Evolutionary conservation across 1,140 invertebrate genomes (phyloP).

Genomic region (Ceratoteleas bidentatus): DNA sequence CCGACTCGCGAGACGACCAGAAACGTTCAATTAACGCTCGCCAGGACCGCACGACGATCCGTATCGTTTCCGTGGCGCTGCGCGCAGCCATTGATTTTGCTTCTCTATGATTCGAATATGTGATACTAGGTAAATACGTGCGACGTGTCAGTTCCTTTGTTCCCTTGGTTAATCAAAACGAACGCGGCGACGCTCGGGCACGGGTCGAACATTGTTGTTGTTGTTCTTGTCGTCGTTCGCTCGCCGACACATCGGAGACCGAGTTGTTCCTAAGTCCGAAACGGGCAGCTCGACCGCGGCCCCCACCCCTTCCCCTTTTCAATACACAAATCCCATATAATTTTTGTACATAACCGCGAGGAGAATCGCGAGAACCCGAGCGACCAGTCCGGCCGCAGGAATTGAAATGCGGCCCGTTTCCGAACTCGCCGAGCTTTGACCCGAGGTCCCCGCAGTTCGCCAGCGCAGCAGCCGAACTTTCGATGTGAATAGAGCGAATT

Average conservation of each 20-base stretch:
- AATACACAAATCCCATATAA: slow-evolving; percentile 1
- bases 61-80: slow-evolving; percentile 36
- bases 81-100: slow-evolving; percentile 32
- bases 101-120: slow-evolving; percentile 54
- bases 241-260: slow-evolving; percentile 10
- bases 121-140: slow-evolving; percentile 58
- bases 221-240: slow-evolving; percentile 16
- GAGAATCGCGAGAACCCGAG: background rate
- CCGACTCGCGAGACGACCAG: slow-evolving; percentile 25
- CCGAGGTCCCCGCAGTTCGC: slow-evolving; percentile 13
- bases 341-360: slow-evolving; percentile 42
- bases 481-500: slow-evolving; percentile 50
- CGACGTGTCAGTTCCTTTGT: slow-evolving; percentile 53
- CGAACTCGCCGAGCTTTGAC: slow-evolving; percentile 41
- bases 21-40: slow-evolving; percentile 41
- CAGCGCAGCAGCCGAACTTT: slow-evolving; percentile 16
- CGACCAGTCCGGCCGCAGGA: slow-evolving; percentile 4
- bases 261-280: slow-evolving; percentile 29
- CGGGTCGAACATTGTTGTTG: slow-evolving; percentile 21
- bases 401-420: slow-evolving; percentile 25
- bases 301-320: background rate
- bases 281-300: background rate
- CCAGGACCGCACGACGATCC: slow-evolving; percentile 20
- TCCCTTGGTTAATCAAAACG: slow-evolving; percentile 27
- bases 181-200: slow-evolving; percentile 4